Base-by-base conservation (phyloP, 1,140 invertebrate genomes). In the Tetraneura akinire region DNA sequence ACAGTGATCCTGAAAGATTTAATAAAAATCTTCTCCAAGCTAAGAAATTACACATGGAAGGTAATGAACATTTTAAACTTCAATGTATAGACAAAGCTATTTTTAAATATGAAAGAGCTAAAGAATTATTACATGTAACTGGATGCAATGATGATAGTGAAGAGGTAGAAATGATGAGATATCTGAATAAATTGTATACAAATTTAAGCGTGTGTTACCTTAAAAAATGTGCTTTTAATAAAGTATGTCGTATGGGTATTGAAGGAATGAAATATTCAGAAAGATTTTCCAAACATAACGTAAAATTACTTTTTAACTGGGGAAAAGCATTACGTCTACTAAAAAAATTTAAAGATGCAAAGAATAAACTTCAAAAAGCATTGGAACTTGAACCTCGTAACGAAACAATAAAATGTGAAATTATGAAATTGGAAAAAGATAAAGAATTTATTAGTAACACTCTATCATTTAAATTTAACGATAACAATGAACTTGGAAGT, bases 221-320 rank as follows among this genome's bases (percentile, higher is more conserved):
- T 47, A 78, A 78, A 11, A 21, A 60, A 62, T 78, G 55, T 62
- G 74, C 74, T 26, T 78, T 78, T 62, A 78, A 57, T 78, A 78
- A 78, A 62, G 74, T 78, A 62, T 78, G 74, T 32, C 37, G 51
- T 47, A 78, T 60, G 55, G 74, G 51, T 1, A 60, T 42, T 47
- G 74, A 78, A 6, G 55, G 55, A 5, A 47, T 55, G 55, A 55
- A 62, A 29, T 78, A 78, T 62, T 51, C 74, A 2, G 74, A 78
- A 18, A 42, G 37, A 60, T 78, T 45, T 78, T 57, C 74, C 1
- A 78, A 78, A 47, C 16, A 8, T 13, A 62, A 23, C 5, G 14
- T 55, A n/a, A 78, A 78, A 42, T 47, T 78, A 45, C 62, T 60
- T 62, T 60, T 32, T 14, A 60, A 57, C 18, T 78, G 74, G 74